Percentiles rank a stretch among this genome's conserved stretches.
Conservation (phyloP, 2,888 invertebrate genomes). For the Pterobdella sp. region DNA sequence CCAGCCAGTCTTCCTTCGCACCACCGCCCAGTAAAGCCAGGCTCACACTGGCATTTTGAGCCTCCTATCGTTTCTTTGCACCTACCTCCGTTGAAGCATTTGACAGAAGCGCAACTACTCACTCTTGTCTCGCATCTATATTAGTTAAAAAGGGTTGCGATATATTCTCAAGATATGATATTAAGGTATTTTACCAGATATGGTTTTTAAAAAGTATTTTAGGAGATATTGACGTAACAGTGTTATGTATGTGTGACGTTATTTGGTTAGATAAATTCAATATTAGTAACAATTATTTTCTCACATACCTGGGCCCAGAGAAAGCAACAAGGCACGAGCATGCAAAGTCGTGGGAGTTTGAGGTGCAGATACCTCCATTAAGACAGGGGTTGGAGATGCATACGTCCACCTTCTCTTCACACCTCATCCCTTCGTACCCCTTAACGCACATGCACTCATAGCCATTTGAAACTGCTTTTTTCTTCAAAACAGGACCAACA, state of each 20-base stretch:
- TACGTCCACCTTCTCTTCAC: conserved; percentile 60
- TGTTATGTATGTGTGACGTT: neutral
- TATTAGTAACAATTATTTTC: no score
- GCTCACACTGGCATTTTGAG: conserved; percentile 44
- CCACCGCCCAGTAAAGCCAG: conserved; percentile 46
- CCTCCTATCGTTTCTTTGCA: conserved; percentile 49
- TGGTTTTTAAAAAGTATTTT: no score
- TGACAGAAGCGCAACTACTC: neutral
- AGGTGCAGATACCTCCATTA: conserved; percentile 80
- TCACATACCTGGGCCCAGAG: conserved; percentile 70
- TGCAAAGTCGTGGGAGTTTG: conserved; percentile 79
- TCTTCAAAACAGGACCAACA: no score
- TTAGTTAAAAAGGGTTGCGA: no score
- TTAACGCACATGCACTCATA: no score
- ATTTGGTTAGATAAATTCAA: neutral
- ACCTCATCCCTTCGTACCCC: conserved; percentile 79
- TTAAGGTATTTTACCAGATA: no score
- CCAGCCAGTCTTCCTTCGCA: conserved; percentile 43
- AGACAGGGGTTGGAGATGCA: conserved; percentile 53
- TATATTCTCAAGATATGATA: no score
- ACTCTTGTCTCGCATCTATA: neutral
- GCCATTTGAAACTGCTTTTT: no score
- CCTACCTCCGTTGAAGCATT: conserved; percentile 75
- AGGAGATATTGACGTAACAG: neutral
- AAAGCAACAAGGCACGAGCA: conserved; percentile 53